phyloP scores from a whole-genome alignment of 1,140 invertebrate genomes.

The Dendrolimus punctatus region DNA sequence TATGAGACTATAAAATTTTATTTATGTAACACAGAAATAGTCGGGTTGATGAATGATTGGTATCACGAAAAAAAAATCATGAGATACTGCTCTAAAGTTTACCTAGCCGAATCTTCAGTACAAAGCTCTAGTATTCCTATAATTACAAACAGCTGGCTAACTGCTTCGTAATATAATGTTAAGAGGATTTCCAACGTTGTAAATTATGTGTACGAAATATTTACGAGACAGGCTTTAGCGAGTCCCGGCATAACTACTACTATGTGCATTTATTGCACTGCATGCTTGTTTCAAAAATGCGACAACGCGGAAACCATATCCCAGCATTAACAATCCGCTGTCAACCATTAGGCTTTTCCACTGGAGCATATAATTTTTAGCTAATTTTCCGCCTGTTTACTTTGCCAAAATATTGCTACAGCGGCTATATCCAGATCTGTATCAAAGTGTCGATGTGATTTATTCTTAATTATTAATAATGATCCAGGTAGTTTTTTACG shows the following conservation, averaged over 20 bases:
- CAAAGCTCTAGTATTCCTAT: slow-evolving; percentile 17
- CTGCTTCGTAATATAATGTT: slow-evolving; percentile 52
- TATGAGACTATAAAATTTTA: too few species aligned
- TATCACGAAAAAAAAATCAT: too few species aligned
- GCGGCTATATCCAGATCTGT: too few species aligned
- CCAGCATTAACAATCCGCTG: slow-evolving; percentile 23
- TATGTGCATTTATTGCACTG: slow-evolving; percentile 43
- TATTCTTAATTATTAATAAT: too few species aligned
- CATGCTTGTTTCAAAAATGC: slow-evolving; percentile 43
- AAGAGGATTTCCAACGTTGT: slow-evolving; percentile 63
- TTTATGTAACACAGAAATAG: too few species aligned
- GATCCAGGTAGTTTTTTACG: too few species aligned
- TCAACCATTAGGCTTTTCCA: slow-evolving; percentile 16
- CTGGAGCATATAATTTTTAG: background rate
- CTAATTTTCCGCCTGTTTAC: too few species aligned
- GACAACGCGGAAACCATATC: slow-evolving; percentile 17
- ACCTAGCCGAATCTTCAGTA: too few species aligned
- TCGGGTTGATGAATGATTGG: too few species aligned
- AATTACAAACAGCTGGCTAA: slow-evolving; percentile 61
- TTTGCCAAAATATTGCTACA: too few species aligned
- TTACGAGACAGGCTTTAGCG: slow-evolving; percentile 55
- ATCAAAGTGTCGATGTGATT: too few species aligned
- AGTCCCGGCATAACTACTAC: slow-evolving; percentile 44
- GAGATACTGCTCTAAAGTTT: too few species aligned
- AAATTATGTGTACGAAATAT: slow-evolving; percentile 63